A percentile compares a stretch with the other conserved stretches of the same genome.
Evolutionary conservation across 1,140 invertebrate genomes (phyloP).

Genomic region (Rhagoletis pomonella): DNA sequence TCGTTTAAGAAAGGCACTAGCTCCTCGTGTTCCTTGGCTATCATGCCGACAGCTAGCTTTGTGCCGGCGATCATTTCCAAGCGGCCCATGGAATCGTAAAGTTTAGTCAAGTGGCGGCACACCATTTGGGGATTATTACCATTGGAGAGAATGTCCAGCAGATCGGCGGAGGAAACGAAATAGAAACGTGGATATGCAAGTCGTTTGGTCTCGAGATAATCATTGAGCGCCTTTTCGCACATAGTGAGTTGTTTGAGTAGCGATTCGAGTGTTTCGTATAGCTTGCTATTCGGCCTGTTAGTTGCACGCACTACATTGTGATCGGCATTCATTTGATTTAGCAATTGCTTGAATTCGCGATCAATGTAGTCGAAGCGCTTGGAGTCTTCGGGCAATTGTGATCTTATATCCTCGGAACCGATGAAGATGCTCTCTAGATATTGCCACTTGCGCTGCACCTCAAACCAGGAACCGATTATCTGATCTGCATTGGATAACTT

Average conservation of each 20-base stretch:
- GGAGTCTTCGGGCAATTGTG: conserved; percentile 93
- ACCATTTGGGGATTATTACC: conserved; percentile 92
- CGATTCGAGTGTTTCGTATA: conserved; percentile 87
- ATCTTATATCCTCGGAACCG: conserved; percentile 94
- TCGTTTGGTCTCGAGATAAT: conserved; percentile 96
- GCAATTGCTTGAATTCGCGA: conserved; percentile 83
- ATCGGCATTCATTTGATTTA: conserved; percentile 76
- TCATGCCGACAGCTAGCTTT: conserved; percentile 80
- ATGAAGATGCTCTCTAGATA: conserved; percentile 97
- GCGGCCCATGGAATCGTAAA: conserved; percentile 93
- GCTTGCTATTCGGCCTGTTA: conserved; percentile 81
- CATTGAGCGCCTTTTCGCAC: conserved; percentile 95
- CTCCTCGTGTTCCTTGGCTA: conserved; percentile 89
- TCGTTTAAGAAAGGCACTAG: conserved; percentile 82
- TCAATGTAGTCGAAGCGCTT: conserved; percentile 92
- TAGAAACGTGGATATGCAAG: conserved; percentile 95
- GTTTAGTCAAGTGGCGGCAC: conserved; percentile 89
- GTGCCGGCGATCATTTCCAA: conserved; percentile 82
- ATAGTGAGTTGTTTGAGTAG: conserved; percentile 84
- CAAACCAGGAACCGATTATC: conserved; percentile 89
- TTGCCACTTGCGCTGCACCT: conserved; percentile 95
- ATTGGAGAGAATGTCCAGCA: conserved; percentile 96
- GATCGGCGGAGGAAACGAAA: conserved; percentile 94
- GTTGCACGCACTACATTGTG: conserved; percentile 90
- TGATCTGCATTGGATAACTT: conserved; percentile 92